Base-by-base conservation (phyloP, 2,797 vertebrate species). In the Crenichthys baileyi region DNA sequence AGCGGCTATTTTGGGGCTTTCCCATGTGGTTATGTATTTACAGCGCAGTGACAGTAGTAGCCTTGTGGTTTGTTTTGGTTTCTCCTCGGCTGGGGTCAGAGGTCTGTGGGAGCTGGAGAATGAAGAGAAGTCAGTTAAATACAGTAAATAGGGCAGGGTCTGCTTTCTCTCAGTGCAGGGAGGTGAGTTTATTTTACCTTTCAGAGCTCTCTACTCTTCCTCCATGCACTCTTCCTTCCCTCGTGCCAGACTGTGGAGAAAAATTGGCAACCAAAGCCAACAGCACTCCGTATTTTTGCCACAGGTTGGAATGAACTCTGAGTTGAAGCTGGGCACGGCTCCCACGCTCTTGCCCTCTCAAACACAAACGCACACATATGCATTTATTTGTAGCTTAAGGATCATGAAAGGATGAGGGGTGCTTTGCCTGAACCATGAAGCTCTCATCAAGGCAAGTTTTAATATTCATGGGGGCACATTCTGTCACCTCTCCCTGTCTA, bases 31-130 rank as follows among this genome's bases (percentile, higher is more conserved):
- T 90, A 86, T 82, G 79, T 85, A 90, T 90, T 91, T 88, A 86
- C 77, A 90, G 80, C 72, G 60, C 91, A 87, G 83, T 87, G 91
- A 91, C 87, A 90, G 90, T 87, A 87, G 91, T 88, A 88, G 79
- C 81, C 73, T 55, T 88, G 86, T 85, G 90, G 88, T 92, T 91
- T 94, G 92, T 92, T 94, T 90, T 92, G 92, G 89, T 91, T 92
- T 90, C 82, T 82, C 80, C 76, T 82, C 85, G 76, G 83, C 84
- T 72, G 74, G 80, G 91, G 90, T 93, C 93, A 91, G 87, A 92
- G 93, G 89, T 93, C 91, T 87, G 89, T 90, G 92, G 81, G 93
- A 93, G 91, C 84, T 83, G 81, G 88, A 85, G 88, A 86, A 90
- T 70, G n/a, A 85, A 73, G 82, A 78, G 76, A 85, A 81, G 85